A percentile compares a stretch with the other conserved stretches of the same genome.
phyloP scores from a whole-genome alignment of 2,797 vertebrate genomes.

The Tolypeutes matacus region DNA sequence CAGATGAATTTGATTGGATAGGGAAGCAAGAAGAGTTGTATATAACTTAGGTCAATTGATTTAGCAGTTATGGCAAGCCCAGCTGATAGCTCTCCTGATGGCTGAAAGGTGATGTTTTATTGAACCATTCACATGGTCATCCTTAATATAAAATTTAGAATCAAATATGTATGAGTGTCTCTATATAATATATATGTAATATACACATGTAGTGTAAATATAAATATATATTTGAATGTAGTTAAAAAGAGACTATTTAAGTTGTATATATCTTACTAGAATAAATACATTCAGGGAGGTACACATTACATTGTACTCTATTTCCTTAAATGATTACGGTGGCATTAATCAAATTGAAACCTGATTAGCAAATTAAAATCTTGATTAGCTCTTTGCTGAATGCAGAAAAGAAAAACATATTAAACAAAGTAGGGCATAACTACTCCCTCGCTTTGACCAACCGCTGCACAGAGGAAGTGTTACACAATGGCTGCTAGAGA shows the following conservation, averaged over 20 bases:
- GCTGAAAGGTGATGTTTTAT: background rate
- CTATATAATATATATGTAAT: too few relatives aligned
- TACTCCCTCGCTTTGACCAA: conserved; percentile 76
- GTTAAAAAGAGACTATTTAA: too few relatives aligned
- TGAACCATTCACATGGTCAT: background rate
- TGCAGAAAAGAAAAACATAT: conserved; percentile 78
- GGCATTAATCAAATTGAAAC: conserved; percentile 84
- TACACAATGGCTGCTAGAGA: conserved; percentile 81
- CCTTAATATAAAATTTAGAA: conserved; percentile 25
- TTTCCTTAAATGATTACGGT: conserved; percentile 82
- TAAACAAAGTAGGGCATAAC: conserved; percentile 87
- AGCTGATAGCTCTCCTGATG: background rate
- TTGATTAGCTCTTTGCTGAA: conserved; percentile 86
- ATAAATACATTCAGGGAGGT: background rate
- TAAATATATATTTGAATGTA: too few relatives aligned
- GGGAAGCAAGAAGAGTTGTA: background rate
- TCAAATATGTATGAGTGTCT: background rate
- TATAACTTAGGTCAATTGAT: background rate
- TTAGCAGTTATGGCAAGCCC: background rate
- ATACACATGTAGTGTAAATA: too few relatives aligned
- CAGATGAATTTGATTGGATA: background rate
- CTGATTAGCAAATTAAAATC: conserved; percentile 85
- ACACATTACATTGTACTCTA: conserved; percentile 65
- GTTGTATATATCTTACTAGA: too few relatives aligned
- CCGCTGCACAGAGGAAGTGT: conserved; percentile 82